Conservation (phyloP, 2,888 invertebrate species). For the Apoderus coryli region DNA sequence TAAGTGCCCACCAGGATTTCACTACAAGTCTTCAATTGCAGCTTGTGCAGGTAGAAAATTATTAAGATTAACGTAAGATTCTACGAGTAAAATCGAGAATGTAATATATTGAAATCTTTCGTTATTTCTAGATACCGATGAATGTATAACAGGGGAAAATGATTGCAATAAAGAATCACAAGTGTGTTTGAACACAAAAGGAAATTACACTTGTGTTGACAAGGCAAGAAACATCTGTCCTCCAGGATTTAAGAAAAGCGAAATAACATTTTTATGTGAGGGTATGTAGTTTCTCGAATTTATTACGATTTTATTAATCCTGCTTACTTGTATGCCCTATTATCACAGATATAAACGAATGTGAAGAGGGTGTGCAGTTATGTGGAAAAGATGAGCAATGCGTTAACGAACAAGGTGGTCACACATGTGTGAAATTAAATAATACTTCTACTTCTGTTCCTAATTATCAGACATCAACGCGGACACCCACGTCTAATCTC, state of each 20-base stretch:
- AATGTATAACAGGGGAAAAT: slow-evolving; percentile 48
- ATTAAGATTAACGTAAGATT: not conserved
- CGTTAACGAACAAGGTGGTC: slow-evolving; percentile 52
- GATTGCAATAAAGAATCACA: slow-evolving; percentile 52
- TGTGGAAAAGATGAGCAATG: slow-evolving; percentile 46
- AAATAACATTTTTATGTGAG: slow-evolving; percentile 40
- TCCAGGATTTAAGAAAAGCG: slow-evolving; percentile 47
- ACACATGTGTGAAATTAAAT: too few relatives aligned
- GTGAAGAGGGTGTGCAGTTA: slow-evolving; percentile 43
- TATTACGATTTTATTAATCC: too few relatives aligned
- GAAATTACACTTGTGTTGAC: slow-evolving; percentile 54
- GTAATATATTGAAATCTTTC: not conserved
- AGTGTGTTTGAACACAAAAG: slow-evolving; percentile 56
- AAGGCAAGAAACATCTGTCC: slow-evolving; percentile 45
- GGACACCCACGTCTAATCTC: slow-evolving; percentile 11
- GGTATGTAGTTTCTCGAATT: too few relatives aligned
- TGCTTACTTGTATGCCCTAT: too few relatives aligned
- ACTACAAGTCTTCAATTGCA: slow-evolving; percentile 27
- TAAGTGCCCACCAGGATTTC: slow-evolving; percentile 31
- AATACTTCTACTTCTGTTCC: too few relatives aligned
- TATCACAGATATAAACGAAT: slow-evolving; percentile 62
- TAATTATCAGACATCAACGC: slow-evolving; percentile 9
- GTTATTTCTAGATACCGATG: slow-evolving; percentile 49
- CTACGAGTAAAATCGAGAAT: not conserved
- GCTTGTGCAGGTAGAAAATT: slow-evolving; percentile 24